Percentiles rank a stretch among this genome's conserved stretches.
phyloP scores from a whole-genome alignment of 2,797 vertebrate species.

The Coendou prehensilis region DNA sequence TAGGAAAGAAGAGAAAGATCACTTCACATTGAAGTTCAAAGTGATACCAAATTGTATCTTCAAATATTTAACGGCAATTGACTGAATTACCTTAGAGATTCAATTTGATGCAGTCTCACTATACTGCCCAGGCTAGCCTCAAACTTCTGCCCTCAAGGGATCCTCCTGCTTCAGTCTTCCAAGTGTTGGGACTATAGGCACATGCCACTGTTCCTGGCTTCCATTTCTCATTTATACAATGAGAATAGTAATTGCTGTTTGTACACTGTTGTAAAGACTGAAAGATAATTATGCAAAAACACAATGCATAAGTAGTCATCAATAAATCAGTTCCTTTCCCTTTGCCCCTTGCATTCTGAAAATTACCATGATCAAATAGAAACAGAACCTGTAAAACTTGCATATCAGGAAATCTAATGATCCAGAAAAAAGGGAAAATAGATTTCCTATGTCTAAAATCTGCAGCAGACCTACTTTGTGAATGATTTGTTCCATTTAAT shows the following conservation, averaged over 20 bases:
- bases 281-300: neutral
- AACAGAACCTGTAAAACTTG: neutral
- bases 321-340: neutral
- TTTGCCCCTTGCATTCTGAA: neutral
- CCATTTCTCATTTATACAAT: neutral
- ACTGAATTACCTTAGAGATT: constrained; percentile 3
- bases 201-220: neutral
- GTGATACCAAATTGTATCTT: neutral
- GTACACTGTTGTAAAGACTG: neutral
- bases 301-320: neutral
- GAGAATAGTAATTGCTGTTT: neutral
- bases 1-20: neutral
- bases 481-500: neutral
- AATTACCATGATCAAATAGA: constrained; percentile 35
- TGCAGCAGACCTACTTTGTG: neutral
- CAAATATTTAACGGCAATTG: neutral
- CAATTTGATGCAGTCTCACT: neutral
- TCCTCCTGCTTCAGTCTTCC: neutral
- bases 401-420: constrained; percentile 16
- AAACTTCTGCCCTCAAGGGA: neutral
- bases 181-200: neutral
- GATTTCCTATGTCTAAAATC: neutral
- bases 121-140: neutral
- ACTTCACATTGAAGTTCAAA: neutral
- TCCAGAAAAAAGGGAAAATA: neutral